Evolutionary conservation across 2,113 vertebrate genomes (phyloP), one percentile per base, ranked within the genome.

Genomic region (Limanda limanda): DNA sequence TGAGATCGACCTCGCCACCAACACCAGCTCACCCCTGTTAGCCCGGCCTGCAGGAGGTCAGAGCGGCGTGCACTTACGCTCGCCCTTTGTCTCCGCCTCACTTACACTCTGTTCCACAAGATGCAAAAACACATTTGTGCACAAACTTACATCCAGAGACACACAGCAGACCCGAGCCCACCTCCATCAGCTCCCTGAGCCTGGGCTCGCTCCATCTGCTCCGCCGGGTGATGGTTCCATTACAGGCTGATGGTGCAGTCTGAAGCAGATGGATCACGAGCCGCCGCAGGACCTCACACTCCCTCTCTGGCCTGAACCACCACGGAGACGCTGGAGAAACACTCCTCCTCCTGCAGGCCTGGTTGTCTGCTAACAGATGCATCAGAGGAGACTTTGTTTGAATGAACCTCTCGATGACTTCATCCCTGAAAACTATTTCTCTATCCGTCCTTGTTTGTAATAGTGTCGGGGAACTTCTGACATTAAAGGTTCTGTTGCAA

Each of bases 21-120:
- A 24, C 55, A 52, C 45, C 68, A 58, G 76, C 52, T 67, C 47
- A 86, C 80, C 73, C 73, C 59, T 68, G 55, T 80, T 63, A 83
- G 68, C 80, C 77, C 13, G 0, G 47, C 42, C 45, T 42, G 1
- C 7, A 61, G 24, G 77, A 76, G 63, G 2, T 37, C 35, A 15
- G 42, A 45, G 68, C 64, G 72, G 42, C 42, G 24, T 1, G 14
- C 2, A 12, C 40, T 35, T 5, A 52, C 12, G 1, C 9, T 37
- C 64, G 68, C 25, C 69, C 77, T 77, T 27, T 76, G 59, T 74
- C 61, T 74, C 74, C 51, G 71, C 31, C 17, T 20, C 65, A 2
- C 25, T 68, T 62, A 3, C 62, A 24, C 51, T 31, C 25, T 23
- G n/a, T 13, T 45, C 23, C 24, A 61, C 55, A 52, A 56, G 35